Percentiles rank a stretch among this genome's conserved stretches.
Evolutionary conservation across 2,888 invertebrate species (phyloP).

Genomic region (Synergus japonicus): DNA sequence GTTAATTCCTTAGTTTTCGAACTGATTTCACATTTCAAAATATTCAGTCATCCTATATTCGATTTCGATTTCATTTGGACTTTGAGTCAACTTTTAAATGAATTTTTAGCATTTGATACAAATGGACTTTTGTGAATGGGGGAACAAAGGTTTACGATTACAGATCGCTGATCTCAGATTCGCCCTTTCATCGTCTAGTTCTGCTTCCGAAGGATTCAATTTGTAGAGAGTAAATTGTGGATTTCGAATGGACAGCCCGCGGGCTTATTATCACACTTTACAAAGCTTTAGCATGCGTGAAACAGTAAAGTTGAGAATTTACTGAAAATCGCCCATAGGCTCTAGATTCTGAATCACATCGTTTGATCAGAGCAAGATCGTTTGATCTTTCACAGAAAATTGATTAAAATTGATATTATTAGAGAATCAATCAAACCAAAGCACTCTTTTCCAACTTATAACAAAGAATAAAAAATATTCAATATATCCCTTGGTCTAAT

Average conservation of each 20-base stretch:
- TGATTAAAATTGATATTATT: background rate
- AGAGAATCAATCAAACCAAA: background rate
- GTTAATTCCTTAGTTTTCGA: too few species aligned
- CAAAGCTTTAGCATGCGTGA: constrained; percentile 67
- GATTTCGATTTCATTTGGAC: too few species aligned
- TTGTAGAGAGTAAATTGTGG: constrained; percentile 72
- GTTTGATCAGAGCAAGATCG: background rate
- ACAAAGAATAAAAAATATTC: background rate
- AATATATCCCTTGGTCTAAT: too few species aligned
- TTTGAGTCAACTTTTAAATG: too few species aligned
- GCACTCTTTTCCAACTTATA: background rate
- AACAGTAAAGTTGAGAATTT: constrained; percentile 53
- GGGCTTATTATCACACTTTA: constrained; percentile 75
- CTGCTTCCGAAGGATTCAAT: constrained; percentile 73
- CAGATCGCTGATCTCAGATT: constrained; percentile 73
- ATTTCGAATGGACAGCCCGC: constrained; percentile 73
- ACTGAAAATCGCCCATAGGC: constrained; percentile 31
- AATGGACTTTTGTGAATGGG: constrained; percentile 34
- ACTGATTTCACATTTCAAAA: too few species aligned
- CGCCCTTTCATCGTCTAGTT: constrained; percentile 67
- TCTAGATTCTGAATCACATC: background rate
- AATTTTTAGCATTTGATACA: background rate
- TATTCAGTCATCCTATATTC: too few species aligned
- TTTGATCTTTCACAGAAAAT: background rate
- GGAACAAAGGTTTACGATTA: constrained; percentile 68